A percentile compares a stretch with the other conserved stretches of the same genome.
Evolutionary conservation across 2,113 vertebrate species (phyloP).

Genomic region (Candoia aspera): DNA sequence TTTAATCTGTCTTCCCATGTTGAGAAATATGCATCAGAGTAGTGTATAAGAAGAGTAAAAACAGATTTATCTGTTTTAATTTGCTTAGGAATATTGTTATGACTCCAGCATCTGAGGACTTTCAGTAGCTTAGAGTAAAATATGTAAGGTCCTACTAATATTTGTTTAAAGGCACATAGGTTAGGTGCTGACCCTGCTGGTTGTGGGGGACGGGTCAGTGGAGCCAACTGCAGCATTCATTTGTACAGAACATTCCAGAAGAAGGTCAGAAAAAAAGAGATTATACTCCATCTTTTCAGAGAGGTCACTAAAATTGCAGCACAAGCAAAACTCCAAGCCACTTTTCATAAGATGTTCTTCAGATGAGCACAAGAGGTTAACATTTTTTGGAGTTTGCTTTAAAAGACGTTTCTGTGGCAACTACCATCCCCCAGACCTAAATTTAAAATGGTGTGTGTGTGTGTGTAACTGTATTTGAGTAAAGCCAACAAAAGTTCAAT

Average conservation of each 20-base stretch:
- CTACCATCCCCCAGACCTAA: background rate
- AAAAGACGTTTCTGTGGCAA: background rate
- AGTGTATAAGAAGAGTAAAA: background rate
- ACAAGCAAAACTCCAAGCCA: background rate
- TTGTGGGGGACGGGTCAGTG: background rate
- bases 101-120: background rate
- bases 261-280: background rate
- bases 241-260: background rate
- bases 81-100: background rate
- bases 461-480: background rate
- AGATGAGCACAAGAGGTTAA: background rate
- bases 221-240: background rate
- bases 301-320: background rate
- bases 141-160: background rate
- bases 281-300: background rate
- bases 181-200: background rate
- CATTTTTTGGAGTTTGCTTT: background rate
- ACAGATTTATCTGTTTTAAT: background rate
- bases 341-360: background rate
- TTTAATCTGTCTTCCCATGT: background rate
- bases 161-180: background rate
- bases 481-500: background rate
- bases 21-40: background rate
- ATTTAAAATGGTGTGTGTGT: background rate
- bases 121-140: background rate